Evolutionary conservation across 2,888 invertebrate genomes (phyloP), one percentile per base, ranked within the genome.

Genomic region (Nezara viridula): DNA sequence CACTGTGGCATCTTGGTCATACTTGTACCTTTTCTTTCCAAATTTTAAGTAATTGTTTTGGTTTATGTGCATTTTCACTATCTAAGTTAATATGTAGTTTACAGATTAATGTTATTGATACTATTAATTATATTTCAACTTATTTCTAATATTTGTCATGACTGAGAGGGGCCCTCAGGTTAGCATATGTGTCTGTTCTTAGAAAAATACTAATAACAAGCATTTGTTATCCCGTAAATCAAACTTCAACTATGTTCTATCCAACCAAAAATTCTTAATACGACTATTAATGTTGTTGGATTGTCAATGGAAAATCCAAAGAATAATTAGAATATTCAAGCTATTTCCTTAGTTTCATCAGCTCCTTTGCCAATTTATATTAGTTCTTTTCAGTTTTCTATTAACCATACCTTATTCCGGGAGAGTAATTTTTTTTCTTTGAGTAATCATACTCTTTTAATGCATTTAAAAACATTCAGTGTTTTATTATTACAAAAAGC

Each of bases 231-330:
- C 60, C 16, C 9, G 5, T 60, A 27, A 60, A 32, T 32, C 32
- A 9, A 55, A 60, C 27, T 60, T 5, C 14, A 27, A 32, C 60
- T 60, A 32, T 14, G 12, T 60, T 14, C 27, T 14, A 27, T 60
- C 16, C 32, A 27, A 60, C 12, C 27, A 2, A 12, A 60, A 60
- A 60, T 55, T n/a, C n/a, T n/a, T n/a, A n/a, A n/a, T n/a, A n/a
- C n/a, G n/a, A n/a, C n/a, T n/a, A n/a, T n/a, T n/a, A n/a, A n/a
- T n/a, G n/a, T n/a, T n/a, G n/a, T n/a, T n/a, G n/a, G n/a, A n/a
- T n/a, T n/a, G 14, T 73, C 37, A 73, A 19, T 73, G 19, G 37
- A 73, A 73, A 73, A 73, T 19, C 66, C 66, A 73, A 73, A 73
- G 19, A 37, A 73, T 14, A 60, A 27, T 27, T 27, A 12, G 27